Percentiles rank a stretch among this genome's conserved stretches.
Conservation (phyloP, 2,113 vertebrate species). For the Smithornis capensis region DNA sequence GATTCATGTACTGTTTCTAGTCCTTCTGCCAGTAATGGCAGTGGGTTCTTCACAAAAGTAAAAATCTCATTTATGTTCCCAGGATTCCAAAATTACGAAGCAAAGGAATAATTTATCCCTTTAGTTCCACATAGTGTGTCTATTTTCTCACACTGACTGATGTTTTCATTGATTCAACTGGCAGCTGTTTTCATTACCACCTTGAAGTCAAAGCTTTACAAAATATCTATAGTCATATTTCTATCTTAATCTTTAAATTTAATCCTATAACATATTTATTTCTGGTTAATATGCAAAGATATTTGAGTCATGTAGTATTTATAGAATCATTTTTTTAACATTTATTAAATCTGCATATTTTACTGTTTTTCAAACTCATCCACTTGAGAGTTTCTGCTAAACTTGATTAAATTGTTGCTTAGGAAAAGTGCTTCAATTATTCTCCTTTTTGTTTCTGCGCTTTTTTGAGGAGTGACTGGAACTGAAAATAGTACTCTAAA, state of each 20-base stretch:
- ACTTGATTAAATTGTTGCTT: background rate
- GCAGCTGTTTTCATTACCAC: background rate
- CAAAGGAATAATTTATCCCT: background rate
- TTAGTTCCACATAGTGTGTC: background rate
- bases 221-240: background rate
- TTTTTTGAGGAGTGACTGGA: constrained; percentile 5
- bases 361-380: background rate
- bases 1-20: background rate
- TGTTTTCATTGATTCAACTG: background rate
- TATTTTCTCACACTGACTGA: background rate
- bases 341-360: constrained; percentile 18
- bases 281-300: background rate
- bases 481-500: constrained; percentile 35
- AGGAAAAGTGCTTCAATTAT: background rate
- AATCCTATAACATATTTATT: background rate
- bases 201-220: background rate
- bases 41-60: background rate
- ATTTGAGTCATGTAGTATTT: background rate
- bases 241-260: background rate
- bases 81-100: background rate
- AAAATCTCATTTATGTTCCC: background rate
- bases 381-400: background rate
- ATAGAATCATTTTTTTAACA: background rate
- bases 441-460: background rate
- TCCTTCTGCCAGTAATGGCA: background rate